Base-by-base conservation (phyloP, 2,113 vertebrate genomes). In the Lampris megalopsis region DNA sequence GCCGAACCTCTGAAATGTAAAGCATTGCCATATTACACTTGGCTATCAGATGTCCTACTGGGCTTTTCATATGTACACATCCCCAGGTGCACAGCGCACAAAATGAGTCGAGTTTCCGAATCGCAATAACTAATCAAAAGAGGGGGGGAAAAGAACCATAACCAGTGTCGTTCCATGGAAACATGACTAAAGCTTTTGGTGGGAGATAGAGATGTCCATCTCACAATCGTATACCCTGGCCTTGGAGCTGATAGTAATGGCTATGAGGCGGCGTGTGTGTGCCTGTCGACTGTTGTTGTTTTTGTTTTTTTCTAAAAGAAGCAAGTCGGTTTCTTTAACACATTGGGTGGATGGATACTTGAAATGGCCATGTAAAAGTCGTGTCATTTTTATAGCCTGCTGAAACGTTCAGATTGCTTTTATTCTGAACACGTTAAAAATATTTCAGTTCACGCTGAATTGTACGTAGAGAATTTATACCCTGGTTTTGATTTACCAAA, bases 1-100 rank as follows among this genome's bases (percentile, higher is more conserved):
- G 90, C 89, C 78, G 73, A 82, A 87, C 78, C 92, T 94, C 91
- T 94, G 93, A 95, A 95, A 95, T 95, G 92, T 92, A 94, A 95
- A 95, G 92, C 88, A 71, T 89, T 91, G 86, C 86, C 86, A 86
- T 89, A 88, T 92, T 93, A 88, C 92, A 91, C 90, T 86, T 83
- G 68, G 91, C 90, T 79, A 86, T 90, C 88, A 83, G 89, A 89
- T 91, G 84, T 92, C 91, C 90, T 85, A 88, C 92, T 77, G 90
- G 71, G 91, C 77, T 81, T 94, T 94, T 94, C 83, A 94, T 93
- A 88, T 92, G 74, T 73, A 68, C 11, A 84, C 89, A 86, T 91
- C 88, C 90, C 92, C 64, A 80, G 84, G 87, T 80, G 87, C 88
- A 86, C 79, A 81, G 84, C 89, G 63, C 80, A 87, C 79, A 79